Conservation (phyloP, 2,888 invertebrate genomes). For the Ceriagrion tenellum region DNA sequence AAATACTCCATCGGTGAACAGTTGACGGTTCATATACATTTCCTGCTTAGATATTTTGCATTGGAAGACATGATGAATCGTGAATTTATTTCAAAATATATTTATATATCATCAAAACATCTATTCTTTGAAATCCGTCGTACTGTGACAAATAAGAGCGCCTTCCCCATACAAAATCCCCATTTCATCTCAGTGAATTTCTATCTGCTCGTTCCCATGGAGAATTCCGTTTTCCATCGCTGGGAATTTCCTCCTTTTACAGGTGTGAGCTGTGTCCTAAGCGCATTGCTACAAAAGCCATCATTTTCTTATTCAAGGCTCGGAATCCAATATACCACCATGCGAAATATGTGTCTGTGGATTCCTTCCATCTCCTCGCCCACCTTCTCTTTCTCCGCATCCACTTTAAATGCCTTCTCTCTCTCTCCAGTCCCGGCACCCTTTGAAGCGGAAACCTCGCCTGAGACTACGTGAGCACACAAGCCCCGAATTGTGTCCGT, state of each 20-base stretch:
- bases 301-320: conserved; percentile 30
- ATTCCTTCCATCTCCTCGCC: background rate
- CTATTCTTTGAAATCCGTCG: too few species aligned
- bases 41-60: too few species aligned
- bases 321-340: conserved; percentile 21
- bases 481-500: background rate
- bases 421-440: too few species aligned
- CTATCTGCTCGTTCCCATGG: background rate
- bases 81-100: too few species aligned
- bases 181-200: background rate
- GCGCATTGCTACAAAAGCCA: background rate
- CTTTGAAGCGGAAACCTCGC: background rate
- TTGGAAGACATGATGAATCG: too few species aligned
- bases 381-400: background rate
- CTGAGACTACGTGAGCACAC: background rate
- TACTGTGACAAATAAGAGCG: background rate
- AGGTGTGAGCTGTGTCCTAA: background rate
- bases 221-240: background rate
- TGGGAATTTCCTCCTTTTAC: background rate
- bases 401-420: background rate
- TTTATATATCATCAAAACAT: too few species aligned
- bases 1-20: too few species aligned
- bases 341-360: background rate
- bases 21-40: too few species aligned
- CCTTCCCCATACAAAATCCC: background rate